Percentiles rank a stretch among this genome's conserved stretches.
phyloP scores from a whole-genome alignment of 2,888 invertebrate genomes.

The Sphinx pinastri region DNA sequence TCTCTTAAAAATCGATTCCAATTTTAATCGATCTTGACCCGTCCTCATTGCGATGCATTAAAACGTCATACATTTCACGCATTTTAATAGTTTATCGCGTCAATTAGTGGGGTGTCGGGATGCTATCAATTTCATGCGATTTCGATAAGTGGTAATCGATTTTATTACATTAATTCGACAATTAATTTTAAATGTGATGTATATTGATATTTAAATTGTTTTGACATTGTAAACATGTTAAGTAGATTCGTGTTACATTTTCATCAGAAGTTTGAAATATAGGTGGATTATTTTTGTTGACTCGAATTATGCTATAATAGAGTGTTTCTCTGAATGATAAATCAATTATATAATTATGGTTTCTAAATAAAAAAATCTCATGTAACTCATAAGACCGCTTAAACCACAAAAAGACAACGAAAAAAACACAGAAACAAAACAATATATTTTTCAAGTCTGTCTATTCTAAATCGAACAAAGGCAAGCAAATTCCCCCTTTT shows the following conservation, averaged over 20 bases:
- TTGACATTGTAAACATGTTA: not conserved
- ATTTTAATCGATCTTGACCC: not conserved
- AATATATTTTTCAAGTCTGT: conserved; percentile 50
- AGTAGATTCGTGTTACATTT: not conserved
- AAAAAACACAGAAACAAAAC: conserved; percentile 34
- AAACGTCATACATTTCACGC: conserved; percentile 23
- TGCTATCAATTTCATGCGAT: conserved; percentile 42
- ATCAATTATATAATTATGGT: not conserved
- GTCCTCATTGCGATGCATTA: conserved; percentile 39
- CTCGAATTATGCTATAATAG: too few species aligned
- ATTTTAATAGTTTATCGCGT: conserved; percentile 34
- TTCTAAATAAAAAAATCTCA: not conserved
- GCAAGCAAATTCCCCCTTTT: conserved; percentile 65
- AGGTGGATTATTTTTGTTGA: too few species aligned
- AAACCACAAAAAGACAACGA: conserved; percentile 32
- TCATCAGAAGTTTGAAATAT: too few species aligned
- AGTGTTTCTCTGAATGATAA: too few species aligned
- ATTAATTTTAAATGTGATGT: conserved; percentile 16
- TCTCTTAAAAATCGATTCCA: not conserved
- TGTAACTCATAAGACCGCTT: conserved; percentile 2
- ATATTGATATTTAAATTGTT: conserved; percentile 5
- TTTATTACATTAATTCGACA: conserved; percentile 30
- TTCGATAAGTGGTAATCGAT: conserved; percentile 43
- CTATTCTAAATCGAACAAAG: conserved; percentile 61
- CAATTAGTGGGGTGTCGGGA: conserved; percentile 36